These are phyloP conservation scores for Drosophila nigritarsus DNA, from an alignment of 2,888 invertebrate species.

Conservation along the genomic window DNA sequence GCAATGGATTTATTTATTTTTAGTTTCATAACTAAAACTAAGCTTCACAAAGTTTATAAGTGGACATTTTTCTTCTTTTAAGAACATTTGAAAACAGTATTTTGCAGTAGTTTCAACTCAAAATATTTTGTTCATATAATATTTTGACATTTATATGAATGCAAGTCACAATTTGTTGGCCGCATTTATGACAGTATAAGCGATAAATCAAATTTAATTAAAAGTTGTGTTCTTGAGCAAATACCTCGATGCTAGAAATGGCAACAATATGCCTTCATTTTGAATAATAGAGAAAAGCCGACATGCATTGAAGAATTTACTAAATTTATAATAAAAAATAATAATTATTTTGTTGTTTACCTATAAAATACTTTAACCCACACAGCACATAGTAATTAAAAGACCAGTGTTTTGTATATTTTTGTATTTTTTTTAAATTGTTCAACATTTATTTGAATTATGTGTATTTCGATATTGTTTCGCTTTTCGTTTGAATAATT, in stretches of 20 bases:
- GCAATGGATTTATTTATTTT: background rate
- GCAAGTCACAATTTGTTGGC: background rate
- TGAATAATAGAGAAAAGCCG: background rate
- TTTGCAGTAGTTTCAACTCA: background rate
- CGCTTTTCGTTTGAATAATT: slow-evolving; percentile 41
- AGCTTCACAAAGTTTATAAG: background rate
- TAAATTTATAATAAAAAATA: background rate
- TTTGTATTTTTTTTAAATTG: slow-evolving; percentile 20
- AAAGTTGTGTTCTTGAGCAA: background rate
- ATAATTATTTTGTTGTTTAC: background rate
- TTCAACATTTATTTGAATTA: slow-evolving; percentile 67
- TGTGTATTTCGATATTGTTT: slow-evolving; percentile 52
- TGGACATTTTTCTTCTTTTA: background rate
- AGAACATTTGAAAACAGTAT: background rate
- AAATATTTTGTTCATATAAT: background rate
- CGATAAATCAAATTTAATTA: background rate
- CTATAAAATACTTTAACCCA: background rate
- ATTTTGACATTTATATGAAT: background rate
- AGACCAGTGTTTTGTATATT: background rate
- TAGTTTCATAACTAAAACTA: background rate
- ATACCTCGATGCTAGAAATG: background rate
- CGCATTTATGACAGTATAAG: background rate
- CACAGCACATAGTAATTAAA: background rate
- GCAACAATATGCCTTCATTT: background rate
- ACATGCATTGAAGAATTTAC: too few relatives aligned